Evolutionary conservation across 2,797 vertebrate species (phyloP), one percentile per base, ranked within the genome.

Genomic region (Amphiprion clarkii): DNA sequence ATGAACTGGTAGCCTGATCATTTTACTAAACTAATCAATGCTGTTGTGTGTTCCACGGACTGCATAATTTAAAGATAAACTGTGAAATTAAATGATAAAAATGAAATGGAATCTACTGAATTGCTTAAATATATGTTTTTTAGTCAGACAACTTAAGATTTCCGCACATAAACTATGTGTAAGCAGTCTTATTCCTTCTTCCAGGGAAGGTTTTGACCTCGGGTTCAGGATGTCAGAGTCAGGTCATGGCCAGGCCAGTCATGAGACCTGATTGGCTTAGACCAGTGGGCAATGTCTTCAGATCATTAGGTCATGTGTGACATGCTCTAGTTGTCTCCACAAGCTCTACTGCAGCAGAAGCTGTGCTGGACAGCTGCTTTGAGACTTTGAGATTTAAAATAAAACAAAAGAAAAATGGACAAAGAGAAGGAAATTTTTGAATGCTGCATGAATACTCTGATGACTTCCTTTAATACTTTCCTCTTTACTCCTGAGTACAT

Each of bases 251-350:
- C 73, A 76, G 74, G 39, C 29, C 39, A 62, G 68, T 77, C 71
- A 71, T 65, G 75, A 67, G n/a, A 85, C 65, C 49, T 84, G 81
- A 92, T 78, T 83, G 84, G 85, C 84, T 92, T 82, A 86, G 77
- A 87, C 2, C 12, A 59, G 52, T 58, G 49, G 58, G 69, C 67
- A 74, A 81, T 65, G 76, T 71, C 81, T 71, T 83, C 39, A 79
- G 72, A 88, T 82, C 76, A 88, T 87, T 79, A 76, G 62, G 73
- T 29, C 23, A 79, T 61, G 66, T 64, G 59, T 60, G 42, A 66
- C 59, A 74, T 59, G 68, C 60, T 64, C 52, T 55, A 54, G 67
- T 39, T 78, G 67, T 63, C 48, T 81, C 39, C 74, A 21, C 48
- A 52, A 42, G 39, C 13, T 63, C 55, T 56, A 31, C 61, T 29